phyloP scores from a whole-genome alignment of 92 coral and sea anemone species.

The Epizoanthus fatuus region DNA sequence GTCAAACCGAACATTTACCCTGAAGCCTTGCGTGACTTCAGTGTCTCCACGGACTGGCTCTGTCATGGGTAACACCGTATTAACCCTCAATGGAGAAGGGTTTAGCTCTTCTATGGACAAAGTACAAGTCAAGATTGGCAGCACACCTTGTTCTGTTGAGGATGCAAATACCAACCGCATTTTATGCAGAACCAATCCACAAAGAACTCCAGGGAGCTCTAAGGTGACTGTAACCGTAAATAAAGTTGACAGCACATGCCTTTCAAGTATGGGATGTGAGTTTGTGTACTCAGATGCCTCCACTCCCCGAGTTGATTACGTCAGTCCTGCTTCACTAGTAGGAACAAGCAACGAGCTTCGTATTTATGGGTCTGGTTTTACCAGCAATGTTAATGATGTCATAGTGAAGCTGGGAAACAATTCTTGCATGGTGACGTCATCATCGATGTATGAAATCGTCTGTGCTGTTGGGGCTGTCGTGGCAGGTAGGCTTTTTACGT shows the following conservation, averaged over 20 bases:
- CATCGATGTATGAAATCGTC: constrained; percentile 62
- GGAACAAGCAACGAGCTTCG: constrained; percentile 59
- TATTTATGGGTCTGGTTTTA: constrained; percentile 78
- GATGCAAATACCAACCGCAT: constrained; percentile 56
- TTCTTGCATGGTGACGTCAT: constrained; percentile 69
- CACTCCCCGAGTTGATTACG: constrained; percentile 78
- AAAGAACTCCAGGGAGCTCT: constrained; percentile 22
- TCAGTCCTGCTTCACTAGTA: constrained; percentile 73
- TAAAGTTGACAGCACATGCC: constrained; percentile 56
- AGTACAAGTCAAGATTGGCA: constrained; percentile 54
- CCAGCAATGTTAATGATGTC: constrained; percentile 64
- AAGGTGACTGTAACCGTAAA: constrained; percentile 61
- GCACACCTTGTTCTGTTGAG: constrained; percentile 51
- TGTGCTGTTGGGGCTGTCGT: constrained; percentile 73
- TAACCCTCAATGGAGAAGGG: constrained; percentile 79
- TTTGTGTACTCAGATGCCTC: constrained; percentile 58
- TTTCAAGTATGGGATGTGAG: constrained; percentile 48
- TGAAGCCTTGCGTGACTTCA: constrained; percentile 69
- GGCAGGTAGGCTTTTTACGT: constrained; percentile 40
- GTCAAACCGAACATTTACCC: constrained; percentile 58
- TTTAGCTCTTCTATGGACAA: constrained; percentile 44
- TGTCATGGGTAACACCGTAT: constrained; percentile 70
- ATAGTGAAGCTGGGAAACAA: constrained; percentile 69
- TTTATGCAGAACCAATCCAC: constrained; percentile 63
- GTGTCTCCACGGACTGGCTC: constrained; percentile 79